Base-by-base conservation (phyloP, 2,113 vertebrate species). In the Cricetomys ansorgei region DNA sequence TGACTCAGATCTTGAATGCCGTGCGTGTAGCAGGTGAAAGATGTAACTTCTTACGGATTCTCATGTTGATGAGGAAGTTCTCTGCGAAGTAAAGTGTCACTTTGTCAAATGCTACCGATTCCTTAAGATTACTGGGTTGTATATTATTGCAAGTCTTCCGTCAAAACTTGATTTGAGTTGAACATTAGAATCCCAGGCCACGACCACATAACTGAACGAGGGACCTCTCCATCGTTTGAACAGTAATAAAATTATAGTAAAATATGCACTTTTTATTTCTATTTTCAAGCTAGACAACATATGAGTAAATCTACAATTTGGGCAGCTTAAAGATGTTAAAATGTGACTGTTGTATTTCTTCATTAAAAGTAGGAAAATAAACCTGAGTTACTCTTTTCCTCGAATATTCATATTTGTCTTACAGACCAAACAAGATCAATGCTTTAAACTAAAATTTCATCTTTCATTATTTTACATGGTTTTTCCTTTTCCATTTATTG, bases 401-500 rank as follows among this genome's bases (percentile, higher is more conserved):
- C 64, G 43, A 53, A 48, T 73, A 6, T 65, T n/a, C 70, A 16
- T 95, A 11, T 70, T 89, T 95, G 93, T 88, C 48, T 77, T 95
- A 50, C 77, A 94, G 96, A 87, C 15, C 86, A 64, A 90, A 80
- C 90, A 86, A 94, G 19, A 59, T 83, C 27, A 80, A 1, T 37
- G 29, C 34, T 89, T 80, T 95, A 89, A 64, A 62, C 75, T 84
- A 90, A 94, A 96, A 72, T 53, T 91, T 67, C 21, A 50, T 48
- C 16, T 37, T 70, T 81, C 89, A 93, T 84, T 15, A 11, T 79
- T 79, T 88, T 80, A 25, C 11, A 2, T 34, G n/a, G n/a, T 12
- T 34, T 34, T 57, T 21, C 19, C 17, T 43, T 76, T 13, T 95
- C 53, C 92, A 4, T 97, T 97, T 94, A 96, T 86, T 96, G 34